Base-by-base conservation (phyloP, 2,113 vertebrate genomes). In the Dipodomys stephensi region DNA sequence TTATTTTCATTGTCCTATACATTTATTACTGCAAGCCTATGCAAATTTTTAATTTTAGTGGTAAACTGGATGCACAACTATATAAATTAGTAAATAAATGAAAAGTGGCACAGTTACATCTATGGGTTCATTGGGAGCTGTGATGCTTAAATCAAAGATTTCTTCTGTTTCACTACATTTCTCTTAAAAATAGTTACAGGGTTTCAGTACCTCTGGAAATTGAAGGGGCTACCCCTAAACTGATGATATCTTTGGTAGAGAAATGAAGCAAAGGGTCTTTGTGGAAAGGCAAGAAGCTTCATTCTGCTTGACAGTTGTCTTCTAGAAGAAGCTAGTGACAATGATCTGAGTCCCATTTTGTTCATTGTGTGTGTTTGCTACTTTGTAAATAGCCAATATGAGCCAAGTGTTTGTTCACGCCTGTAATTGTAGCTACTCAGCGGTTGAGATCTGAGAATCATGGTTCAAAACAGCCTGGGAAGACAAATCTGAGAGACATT, bases 81-180 rank as follows among this genome's bases (percentile, higher is more conserved):
- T 83, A 39, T 22, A 57, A 65, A 28, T 16, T 30, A 27, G 72
- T 22, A 68, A 88, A n/a, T 22, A 46, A 69, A 32, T 16, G 27
- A 27, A 77, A 82, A 69, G 30, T 62, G 11, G 35, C 28, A 68
- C 1, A 18, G 22, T 82, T 78, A 6, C 30, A 18, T 67, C 39
- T 5, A 22, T 19, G 15, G 46, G 13, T 39, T 2, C 39, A 20
- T 8, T 9, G 6, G 0, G 4, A 20, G 1, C 49, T 64, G 11
- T 68, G 32, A 67, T 82, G 62, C 85, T 39, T 68, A 64, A 94
- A 88, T 28, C 35, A 49, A 44, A 8, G 84, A 77, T 69, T 81
- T 88, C 39, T 94, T 71, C n/a, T 30, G 67, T 86, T 90, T 95
- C 83, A 49, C 60, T 35, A 83, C 15, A 44, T 78, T 96, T 96